Percentiles rank a stretch among this genome's conserved stretches.
These are phyloP conservation scores for Drosophila incognita DNA, from an alignment of 2,888 invertebrate species.

Conservation along the genomic window DNA sequence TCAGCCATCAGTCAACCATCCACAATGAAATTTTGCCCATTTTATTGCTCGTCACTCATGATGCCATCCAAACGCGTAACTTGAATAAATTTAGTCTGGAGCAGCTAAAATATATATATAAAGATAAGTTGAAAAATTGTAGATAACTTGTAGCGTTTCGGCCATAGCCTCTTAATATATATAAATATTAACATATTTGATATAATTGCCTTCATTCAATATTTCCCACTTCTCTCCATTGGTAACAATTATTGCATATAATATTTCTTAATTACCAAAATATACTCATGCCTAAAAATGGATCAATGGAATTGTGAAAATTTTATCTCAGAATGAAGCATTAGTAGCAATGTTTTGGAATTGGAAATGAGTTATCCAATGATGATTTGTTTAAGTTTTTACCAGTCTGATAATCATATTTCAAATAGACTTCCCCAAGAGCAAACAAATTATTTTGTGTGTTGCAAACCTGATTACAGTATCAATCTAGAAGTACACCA, in stretches of 20 bases:
- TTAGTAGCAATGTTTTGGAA: not conserved
- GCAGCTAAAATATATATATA: not conserved
- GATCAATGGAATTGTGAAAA: not conserved
- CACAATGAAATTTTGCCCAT: conserved; percentile 11
- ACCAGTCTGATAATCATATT: not conserved
- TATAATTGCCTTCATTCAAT: not conserved
- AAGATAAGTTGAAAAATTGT: not conserved
- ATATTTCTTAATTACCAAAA: not conserved
- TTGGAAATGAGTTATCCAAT: not conserved
- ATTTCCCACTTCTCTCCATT: not conserved
- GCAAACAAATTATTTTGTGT: too few species aligned
- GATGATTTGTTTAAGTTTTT: not conserved
- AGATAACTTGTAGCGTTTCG: not conserved
- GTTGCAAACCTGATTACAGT: not conserved
- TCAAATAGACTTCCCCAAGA: not conserved
- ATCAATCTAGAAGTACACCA: not conserved
- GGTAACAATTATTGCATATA: not conserved
- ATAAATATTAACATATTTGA: not conserved
- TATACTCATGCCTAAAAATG: not conserved
- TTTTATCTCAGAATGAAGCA: not conserved
- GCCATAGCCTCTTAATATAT: not conserved
- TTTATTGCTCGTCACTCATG: conserved; percentile 12
- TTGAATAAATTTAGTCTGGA: conserved; percentile 11
- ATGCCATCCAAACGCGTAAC: conserved; percentile 13
- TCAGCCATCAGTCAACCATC: conserved; percentile 46